phyloP scores from a whole-genome alignment of 1,140 invertebrate genomes.

The Zaprionus taronus region DNA sequence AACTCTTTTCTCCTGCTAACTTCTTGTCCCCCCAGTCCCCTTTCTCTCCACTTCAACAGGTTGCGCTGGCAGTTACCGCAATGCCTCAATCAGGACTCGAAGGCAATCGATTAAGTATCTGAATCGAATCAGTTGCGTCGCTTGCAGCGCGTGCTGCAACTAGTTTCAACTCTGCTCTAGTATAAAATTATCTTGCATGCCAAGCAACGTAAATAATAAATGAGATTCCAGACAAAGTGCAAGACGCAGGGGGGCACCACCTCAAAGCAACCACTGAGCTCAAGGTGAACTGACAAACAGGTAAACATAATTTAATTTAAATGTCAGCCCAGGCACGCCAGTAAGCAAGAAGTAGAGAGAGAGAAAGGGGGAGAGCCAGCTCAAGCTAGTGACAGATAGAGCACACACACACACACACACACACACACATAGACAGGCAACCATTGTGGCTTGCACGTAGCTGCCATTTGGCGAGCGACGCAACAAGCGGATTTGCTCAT shows the following conservation, averaged over 20 bases:
- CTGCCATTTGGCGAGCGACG: conserved; percentile 36
- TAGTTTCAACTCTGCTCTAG: neutral
- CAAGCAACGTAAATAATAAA: conserved; percentile 31
- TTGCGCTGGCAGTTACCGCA: conserved; percentile 4
- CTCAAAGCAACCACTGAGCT: neutral
- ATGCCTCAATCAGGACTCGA: neutral
- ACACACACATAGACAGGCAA: neutral
- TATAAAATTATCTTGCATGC: conserved; percentile 44
- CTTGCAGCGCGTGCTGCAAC: conserved; percentile 20
- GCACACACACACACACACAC: neutral
- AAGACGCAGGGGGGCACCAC: neutral
- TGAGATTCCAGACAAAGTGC: conserved; percentile 35
- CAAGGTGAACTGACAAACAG: conserved; percentile 31
- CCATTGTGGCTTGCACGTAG: neutral
- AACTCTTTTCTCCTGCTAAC: neutral
- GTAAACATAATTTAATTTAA: conserved; percentile 49
- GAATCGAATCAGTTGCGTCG: conserved; percentile 43
- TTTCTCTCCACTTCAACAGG: conserved; percentile 3
- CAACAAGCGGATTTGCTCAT: conserved; percentile 44
- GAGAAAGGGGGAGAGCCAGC: neutral
- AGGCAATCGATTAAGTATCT: conserved; percentile 29
- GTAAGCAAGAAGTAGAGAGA: conserved; percentile 11
- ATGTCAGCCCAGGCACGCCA: conserved; percentile 23
- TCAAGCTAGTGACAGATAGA: neutral
- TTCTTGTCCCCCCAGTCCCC: too few species aligned